A percentile compares a stretch with the other conserved stretches of the same genome.
phyloP scores from a whole-genome alignment of 2,113 vertebrate species.

The Pachycephala philippinensis region DNA sequence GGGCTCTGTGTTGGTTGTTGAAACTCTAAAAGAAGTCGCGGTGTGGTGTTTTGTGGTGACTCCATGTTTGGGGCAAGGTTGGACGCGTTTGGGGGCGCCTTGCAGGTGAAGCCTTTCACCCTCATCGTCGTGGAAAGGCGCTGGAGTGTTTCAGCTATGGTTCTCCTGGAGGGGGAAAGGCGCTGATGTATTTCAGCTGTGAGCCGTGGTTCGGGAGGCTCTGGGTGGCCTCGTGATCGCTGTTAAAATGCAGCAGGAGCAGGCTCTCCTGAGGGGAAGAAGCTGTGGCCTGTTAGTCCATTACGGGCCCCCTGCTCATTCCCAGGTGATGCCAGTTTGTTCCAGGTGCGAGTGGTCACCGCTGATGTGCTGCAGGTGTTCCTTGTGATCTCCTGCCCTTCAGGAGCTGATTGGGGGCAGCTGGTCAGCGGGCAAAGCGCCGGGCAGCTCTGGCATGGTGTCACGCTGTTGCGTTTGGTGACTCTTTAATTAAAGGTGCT shows the following conservation, averaged over 20 bases:
- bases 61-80: neutral
- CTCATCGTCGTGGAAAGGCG: fast-evolving
- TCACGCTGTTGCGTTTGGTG: neutral
- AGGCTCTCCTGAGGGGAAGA: neutral
- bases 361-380: fast-evolving
- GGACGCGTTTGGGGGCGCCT: fast-evolving
- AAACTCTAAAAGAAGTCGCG: fast-evolving
- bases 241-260: neutral
- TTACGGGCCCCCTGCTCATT: neutral
- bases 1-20: neutral
- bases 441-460: neutral
- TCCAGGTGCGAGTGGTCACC: too few species aligned
- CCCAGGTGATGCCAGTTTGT: fast-evolving
- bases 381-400: too few species aligned
- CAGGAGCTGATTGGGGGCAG: neutral
- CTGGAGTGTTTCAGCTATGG: neutral
- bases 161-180: neutral
- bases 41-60: neutral
- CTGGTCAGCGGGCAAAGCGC: fast-evolving
- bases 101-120: neutral
- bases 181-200: neutral
- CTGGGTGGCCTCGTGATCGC: neutral
- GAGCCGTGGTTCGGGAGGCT: neutral
- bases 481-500: neutral
- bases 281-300: neutral